Percentiles rank a stretch among this genome's conserved stretches.
These are phyloP conservation scores for Papilio demoleus DNA, from an alignment of 2,888 invertebrate species.

Conservation along the genomic window DNA sequence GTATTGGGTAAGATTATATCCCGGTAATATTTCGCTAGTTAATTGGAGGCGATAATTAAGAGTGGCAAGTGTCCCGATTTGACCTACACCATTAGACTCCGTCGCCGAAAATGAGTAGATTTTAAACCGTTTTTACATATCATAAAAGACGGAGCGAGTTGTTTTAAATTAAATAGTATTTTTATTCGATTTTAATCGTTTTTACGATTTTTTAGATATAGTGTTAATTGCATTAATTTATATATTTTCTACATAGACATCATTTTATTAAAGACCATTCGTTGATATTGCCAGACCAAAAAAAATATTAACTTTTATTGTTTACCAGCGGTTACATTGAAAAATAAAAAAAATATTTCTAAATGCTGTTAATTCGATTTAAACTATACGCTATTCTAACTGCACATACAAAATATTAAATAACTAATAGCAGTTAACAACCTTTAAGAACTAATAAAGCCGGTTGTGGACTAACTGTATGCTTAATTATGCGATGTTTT, in stretches of 20 bases:
- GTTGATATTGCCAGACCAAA: conserved; percentile 21
- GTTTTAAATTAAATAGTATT: no score
- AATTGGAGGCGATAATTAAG: no score
- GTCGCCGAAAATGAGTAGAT: no score
- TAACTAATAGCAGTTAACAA: conserved; percentile 12
- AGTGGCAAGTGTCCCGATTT: no score
- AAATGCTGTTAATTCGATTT: conserved; percentile 11
- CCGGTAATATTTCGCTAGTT: no score
- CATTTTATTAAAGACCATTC: no score
- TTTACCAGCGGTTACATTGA: background rate
- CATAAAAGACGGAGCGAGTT: no score
- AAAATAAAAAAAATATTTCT: background rate
- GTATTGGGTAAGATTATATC: no score
- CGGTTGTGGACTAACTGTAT: conserved; percentile 11
- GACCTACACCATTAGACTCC: no score
- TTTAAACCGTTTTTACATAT: no score
- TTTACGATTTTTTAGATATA: background rate
- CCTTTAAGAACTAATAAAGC: conserved; percentile 24
- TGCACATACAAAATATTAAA: conserved; percentile 3
- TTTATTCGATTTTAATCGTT: background rate
- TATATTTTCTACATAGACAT: background rate
- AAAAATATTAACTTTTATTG: background rate
- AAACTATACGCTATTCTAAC: conserved; percentile 12
- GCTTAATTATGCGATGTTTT: conserved; percentile 2
- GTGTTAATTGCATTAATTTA: conserved; percentile 2